phyloP scores from a whole-genome alignment of 2,797 vertebrate genomes.

The Psittacula derbiana region DNA sequence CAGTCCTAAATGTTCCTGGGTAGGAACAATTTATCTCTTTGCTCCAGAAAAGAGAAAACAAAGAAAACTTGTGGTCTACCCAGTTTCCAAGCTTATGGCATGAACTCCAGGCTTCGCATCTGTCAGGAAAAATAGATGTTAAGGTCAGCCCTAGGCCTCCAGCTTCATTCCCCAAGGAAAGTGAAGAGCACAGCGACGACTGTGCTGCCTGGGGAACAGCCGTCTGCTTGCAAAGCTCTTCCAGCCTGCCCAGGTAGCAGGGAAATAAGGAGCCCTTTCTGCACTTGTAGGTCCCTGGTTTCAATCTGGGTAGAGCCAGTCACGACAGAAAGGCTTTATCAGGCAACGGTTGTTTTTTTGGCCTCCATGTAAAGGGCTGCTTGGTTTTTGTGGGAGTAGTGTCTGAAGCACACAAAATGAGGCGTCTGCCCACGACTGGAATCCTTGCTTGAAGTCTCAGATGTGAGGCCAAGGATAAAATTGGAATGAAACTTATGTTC shows the following conservation, averaged over 20 bases:
- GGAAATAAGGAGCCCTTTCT: neutral
- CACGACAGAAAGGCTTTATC: neutral
- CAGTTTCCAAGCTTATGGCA: neutral
- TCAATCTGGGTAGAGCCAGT: neutral
- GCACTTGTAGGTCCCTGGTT: neutral
- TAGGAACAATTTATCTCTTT: neutral
- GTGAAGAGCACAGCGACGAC: neutral
- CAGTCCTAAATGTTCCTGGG: neutral
- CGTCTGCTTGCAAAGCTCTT: neutral
- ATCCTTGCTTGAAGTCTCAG: constrained; percentile 42
- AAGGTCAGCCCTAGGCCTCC: neutral
- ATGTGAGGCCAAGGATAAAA: constrained; percentile 58
- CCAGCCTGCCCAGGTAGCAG: neutral
- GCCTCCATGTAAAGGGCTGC: neutral
- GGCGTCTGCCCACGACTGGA: neutral
- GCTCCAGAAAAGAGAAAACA: neutral
- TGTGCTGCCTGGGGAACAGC: neutral
- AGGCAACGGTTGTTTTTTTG: neutral
- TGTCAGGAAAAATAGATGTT: neutral
- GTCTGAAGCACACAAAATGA: constrained; percentile 25
- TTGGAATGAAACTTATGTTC: constrained; percentile 45
- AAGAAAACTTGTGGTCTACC: neutral
- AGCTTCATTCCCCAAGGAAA: neutral
- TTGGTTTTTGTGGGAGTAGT: neutral
- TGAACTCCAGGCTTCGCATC: neutral